These are phyloP conservation scores for Barbus barbus DNA, from an alignment of 2,113 vertebrate genomes.

Conservation along the genomic window DNA sequence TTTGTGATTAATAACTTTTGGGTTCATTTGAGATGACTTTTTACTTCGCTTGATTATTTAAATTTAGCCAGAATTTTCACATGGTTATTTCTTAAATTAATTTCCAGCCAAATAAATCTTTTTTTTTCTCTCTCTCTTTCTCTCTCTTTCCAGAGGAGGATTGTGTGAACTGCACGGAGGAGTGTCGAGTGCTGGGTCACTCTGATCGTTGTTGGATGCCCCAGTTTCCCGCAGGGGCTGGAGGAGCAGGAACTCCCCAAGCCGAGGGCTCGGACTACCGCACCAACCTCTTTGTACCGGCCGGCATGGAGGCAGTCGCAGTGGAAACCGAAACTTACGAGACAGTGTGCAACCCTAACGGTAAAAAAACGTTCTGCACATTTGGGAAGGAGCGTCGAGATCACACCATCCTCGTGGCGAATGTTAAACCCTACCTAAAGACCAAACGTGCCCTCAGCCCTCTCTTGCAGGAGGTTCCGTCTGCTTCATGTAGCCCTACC, in stretches of 20 bases:
- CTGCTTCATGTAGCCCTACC: slow-evolving; percentile 90
- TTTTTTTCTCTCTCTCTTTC: slow-evolving; percentile 7
- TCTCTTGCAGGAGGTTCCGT: slow-evolving; percentile 95
- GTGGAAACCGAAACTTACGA: slow-evolving; percentile 94
- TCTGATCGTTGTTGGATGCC: slow-evolving; percentile 99
- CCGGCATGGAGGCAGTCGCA: slow-evolving; percentile 88
- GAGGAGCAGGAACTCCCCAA: slow-evolving; percentile 77
- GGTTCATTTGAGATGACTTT: neutral
- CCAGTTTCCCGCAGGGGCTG: slow-evolving; percentile 83
- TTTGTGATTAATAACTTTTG: neutral
- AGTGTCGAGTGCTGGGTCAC: slow-evolving; percentile 98
- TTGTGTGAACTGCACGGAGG: slow-evolving; percentile 98
- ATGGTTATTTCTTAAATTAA: neutral
- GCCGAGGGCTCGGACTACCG: slow-evolving; percentile 98
- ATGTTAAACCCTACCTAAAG: slow-evolving; percentile 99
- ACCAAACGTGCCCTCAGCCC: slow-evolving; percentile 98
- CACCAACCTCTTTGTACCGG: slow-evolving; percentile 98
- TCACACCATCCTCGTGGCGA: slow-evolving; percentile 98
- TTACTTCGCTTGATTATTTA: no score
- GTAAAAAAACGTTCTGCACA: slow-evolving; percentile 99
- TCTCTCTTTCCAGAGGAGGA: slow-evolving; percentile 88
- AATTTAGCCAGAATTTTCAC: no score
- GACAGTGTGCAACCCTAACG: slow-evolving; percentile 91
- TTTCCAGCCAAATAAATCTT: neutral
- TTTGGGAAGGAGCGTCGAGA: slow-evolving; percentile 98